phyloP scores from a whole-genome alignment of 2,797 vertebrate species.

The Cottoperca gobio region DNA sequence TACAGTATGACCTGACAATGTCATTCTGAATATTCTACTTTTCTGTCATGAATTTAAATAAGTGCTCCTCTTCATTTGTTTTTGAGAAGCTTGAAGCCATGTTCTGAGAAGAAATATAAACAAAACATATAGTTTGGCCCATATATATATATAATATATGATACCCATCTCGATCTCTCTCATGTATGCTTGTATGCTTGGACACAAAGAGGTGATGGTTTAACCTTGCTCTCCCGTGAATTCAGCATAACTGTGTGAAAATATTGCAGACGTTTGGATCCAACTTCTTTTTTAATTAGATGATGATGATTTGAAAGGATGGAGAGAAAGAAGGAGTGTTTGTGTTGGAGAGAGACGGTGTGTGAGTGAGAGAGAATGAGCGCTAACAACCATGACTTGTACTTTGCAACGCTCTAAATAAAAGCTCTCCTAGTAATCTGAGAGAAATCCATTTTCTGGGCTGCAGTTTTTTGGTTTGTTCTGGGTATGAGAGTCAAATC shows the following conservation, averaged over 20 bases:
- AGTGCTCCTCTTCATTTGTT: slow-evolving; percentile 62
- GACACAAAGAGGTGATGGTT: slow-evolving; percentile 36
- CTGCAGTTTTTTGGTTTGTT: slow-evolving; percentile 52
- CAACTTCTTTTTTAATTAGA: slow-evolving; percentile 29
- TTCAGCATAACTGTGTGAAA: slow-evolving; percentile 31
- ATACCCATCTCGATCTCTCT: slow-evolving; percentile 42
- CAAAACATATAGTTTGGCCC: slow-evolving; percentile 49
- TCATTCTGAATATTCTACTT: slow-evolving; percentile 50
- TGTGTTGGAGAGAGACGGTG: slow-evolving; percentile 26
- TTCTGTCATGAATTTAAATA: slow-evolving; percentile 66
- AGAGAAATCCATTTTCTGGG: slow-evolving; percentile 70
- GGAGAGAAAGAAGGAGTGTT: slow-evolving; percentile 19
- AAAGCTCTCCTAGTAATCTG: slow-evolving; percentile 76
- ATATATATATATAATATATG: slow-evolving; percentile 51
- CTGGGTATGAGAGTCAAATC: slow-evolving; percentile 50
- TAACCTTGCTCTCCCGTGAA: slow-evolving; percentile 23
- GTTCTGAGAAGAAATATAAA: slow-evolving; percentile 53
- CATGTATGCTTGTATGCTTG: slow-evolving; percentile 56
- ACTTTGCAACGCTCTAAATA: slow-evolving; percentile 79
- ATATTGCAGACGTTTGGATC: slow-evolving; percentile 20
- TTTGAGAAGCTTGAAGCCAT: slow-evolving; percentile 78
- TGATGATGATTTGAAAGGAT: slow-evolving; percentile 26
- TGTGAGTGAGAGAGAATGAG: slow-evolving; percentile 53
- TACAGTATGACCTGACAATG: slow-evolving; percentile 59
- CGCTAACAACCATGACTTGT: slow-evolving; percentile 71